phyloP scores from a whole-genome alignment of 2,797 vertebrate species.

The Rousettus madagascariensis region DNA sequence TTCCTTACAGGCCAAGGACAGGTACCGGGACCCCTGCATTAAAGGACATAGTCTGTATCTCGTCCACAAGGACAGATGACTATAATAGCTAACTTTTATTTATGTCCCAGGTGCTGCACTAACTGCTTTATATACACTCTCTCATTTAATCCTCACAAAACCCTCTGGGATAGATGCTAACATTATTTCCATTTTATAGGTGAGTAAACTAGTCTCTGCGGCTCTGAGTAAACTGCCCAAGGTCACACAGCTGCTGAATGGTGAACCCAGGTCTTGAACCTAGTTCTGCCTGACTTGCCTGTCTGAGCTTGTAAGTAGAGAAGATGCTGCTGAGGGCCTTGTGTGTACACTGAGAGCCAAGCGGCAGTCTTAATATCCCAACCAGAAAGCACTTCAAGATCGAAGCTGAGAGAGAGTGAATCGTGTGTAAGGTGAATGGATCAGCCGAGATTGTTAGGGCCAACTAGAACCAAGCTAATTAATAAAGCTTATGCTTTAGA shows the following conservation, averaged over 20 bases:
- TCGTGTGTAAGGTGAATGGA: fast-evolving
- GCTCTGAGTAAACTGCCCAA: background rate
- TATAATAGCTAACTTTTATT: background rate
- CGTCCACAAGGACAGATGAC: background rate
- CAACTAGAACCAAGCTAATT: background rate
- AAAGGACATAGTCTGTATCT: background rate
- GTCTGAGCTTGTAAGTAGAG: background rate
- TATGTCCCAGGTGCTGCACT: background rate
- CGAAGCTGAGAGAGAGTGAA: background rate
- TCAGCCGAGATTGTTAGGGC: background rate
- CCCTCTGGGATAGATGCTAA: background rate
- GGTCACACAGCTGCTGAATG: background rate
- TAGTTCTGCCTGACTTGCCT: background rate
- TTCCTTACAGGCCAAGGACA: too few species aligned
- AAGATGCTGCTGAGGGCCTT: background rate
- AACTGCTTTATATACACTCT: background rate
- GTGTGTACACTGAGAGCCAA: fast-evolving
- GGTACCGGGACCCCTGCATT: background rate
- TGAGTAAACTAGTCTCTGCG: background rate
- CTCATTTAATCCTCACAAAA: background rate
- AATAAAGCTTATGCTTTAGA: background rate
- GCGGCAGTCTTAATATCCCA: background rate
- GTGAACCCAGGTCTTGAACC: background rate
- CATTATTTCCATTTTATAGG: background rate
- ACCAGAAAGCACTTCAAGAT: background rate